These are phyloP conservation scores for Phalera bucephala DNA, from an alignment of 2,888 invertebrate species.

Conservation along the genomic window DNA sequence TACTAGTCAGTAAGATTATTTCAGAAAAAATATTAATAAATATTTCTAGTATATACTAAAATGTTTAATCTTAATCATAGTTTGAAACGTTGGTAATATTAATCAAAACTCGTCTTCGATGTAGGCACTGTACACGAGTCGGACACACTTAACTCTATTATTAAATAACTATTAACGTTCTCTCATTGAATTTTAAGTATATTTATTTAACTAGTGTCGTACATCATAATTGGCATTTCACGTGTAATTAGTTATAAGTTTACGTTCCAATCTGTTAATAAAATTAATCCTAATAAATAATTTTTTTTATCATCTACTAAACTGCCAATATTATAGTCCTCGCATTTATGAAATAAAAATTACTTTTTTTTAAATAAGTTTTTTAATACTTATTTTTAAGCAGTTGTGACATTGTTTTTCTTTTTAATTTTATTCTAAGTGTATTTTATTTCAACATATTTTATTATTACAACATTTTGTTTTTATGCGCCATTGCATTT, in stretches of 20 bases:
- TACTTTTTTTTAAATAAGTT: constrained; percentile 33
- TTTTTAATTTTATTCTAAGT: constrained; percentile 1
- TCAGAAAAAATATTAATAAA: constrained; percentile 31
- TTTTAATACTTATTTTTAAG: constrained; percentile 37
- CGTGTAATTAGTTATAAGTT: constrained; percentile 49
- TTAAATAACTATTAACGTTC: constrained; percentile 28
- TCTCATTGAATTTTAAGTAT: constrained; percentile 48
- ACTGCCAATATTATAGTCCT: constrained; percentile 74
- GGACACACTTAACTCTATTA: constrained; percentile 5
- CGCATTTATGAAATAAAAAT: constrained; percentile 60
- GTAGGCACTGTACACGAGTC: constrained; percentile 18
- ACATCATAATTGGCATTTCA: constrained; percentile 75
- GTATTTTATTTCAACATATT: neutral
- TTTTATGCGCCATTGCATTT: constrained; percentile 1
- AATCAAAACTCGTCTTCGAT: constrained; percentile 13
- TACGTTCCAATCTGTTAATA: constrained; percentile 58
- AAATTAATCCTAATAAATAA: constrained; percentile 38
- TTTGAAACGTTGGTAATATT: constrained; percentile 22
- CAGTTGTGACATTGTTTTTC: constrained; percentile 13
- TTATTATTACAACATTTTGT: constrained; percentile 1
- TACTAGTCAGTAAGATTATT: constrained; percentile 75
- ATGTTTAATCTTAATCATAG: constrained; percentile 29
- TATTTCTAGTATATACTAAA: constrained; percentile 14
- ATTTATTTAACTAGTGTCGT: constrained; percentile 62
- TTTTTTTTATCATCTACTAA: constrained; percentile 42